Evolutionary conservation across 2,113 vertebrate species (phyloP), one percentile per base, ranked within the genome.

Genomic region (Pituophis catenifer): DNA sequence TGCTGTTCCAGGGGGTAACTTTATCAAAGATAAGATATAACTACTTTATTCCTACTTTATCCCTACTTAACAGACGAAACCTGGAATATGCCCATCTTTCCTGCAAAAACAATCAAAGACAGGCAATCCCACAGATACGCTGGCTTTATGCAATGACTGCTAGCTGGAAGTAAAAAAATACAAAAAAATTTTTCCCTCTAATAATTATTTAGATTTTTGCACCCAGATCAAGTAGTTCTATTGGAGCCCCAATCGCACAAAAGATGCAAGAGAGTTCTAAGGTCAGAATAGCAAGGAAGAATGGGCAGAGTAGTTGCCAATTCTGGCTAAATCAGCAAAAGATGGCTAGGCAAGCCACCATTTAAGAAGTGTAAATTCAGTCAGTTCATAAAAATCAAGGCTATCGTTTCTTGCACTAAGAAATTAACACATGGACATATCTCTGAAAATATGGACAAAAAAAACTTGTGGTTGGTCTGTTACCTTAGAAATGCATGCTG

Each of bases 401-500:
- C 13, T 33, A 70, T n/a, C 15, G 29, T 33, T 70, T 75, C 65
- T 75, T 75, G 65, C 13, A 75, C 65, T 33, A 75, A 2, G 13
- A 75, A 33, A 75, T 13, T 75, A 75, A 75, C 65, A 75, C 26
- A n/a, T 5, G 29, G 65, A 75, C 65, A 75, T 75, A 11, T 29
- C 59, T 65, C 59, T 29, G 59, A 65, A 29, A 29, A 50, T 58
- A 53, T 75, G 62, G 24, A 53, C 33, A 48, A 55, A 33, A 53
- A 50, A 48, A 4, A 38, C 6, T 19, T 38, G 24, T 5, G 13
- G 33, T 33, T 17, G 21, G 33, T 65, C 3, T 24, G n/a, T 57
- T 92, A 0, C 5, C 88, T 17, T 2, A 48, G 15, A 89, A 58
- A 54, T n/a, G 81, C 0, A 0, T 0, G 8, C 11, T 19, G 29